Base-by-base conservation (phyloP, 1,140 invertebrate genomes). In the Chionoecetes opilio region DNA sequence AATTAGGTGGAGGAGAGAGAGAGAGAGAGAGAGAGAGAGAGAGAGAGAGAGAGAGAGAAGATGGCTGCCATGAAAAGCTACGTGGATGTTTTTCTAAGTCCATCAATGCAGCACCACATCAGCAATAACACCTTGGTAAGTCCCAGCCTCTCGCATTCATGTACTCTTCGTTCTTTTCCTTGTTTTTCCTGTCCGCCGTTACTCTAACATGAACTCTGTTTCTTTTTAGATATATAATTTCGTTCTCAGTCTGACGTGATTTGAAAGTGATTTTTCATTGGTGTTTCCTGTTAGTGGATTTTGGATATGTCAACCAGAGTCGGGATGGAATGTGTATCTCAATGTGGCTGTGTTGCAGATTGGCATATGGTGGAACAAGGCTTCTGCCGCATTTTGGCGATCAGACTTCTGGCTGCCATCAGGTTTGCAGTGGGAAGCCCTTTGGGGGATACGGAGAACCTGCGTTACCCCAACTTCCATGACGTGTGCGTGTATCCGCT, bases 381-480 rank as follows among this genome's bases (percentile, higher is more conserved):
- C 91, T 11, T 91, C 95, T 8, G 89, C 93, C 0, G 11, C 46
- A 14, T 94, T 96, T 53, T 96, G 95, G 95, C 29, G 29, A 0
- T 32, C 92, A 21, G 75, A 84, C 84, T 34, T 96, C 53, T 96
- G 95, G 95, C 89, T 96, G 35, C 95, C 93, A 0, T 98, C 98
- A 95, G 99, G 99, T 97, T 98, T 98, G 92, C 98, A 98, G 96
- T 99, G 99, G 99, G 97, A 97, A n/a, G 98, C 99, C 96, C 98
- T n/a, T n/a, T 99, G 84, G 97, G 98, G 96, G 98, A 98, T n/a
- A 98, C 98, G 94, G 97, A 98, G 75, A 97, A 98, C 96, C 98
- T 99, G 94, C 97, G 98, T 93, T 99, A 98, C 97, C 98, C 98
- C 82, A 98, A 99, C 97, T 98, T 98, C 96, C 98, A 97, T 96